Base-by-base conservation (phyloP, 2,113 vertebrate genomes). In the Romanogobio albipinnatus region DNA sequence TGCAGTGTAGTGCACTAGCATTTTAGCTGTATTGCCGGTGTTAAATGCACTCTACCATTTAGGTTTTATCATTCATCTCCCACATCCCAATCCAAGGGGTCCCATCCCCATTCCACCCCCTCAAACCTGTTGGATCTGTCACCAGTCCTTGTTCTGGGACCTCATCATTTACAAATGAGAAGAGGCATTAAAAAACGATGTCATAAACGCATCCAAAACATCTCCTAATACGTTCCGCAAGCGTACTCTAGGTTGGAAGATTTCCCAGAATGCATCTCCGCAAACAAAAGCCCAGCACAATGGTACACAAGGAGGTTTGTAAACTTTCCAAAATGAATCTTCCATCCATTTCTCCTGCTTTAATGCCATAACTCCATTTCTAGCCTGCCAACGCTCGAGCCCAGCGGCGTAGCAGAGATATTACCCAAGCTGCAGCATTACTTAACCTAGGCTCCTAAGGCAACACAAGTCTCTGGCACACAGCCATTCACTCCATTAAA, bases 401-500 rank as follows among this genome's bases (percentile, higher is more conserved):
- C 45, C 76, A 11, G 68, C 26, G 70, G 49, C 49, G 19, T 22
- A 43, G 76, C 86, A 87, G 45, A 89, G 87, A 89, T 89, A 92
- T 93, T 91, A 93, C 87, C 90, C 81, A 15, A 85, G 83, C 79
- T 84, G 86, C 83, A 86, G 88, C 85, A 82, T 91, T 90, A 87
- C 87, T 92, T 90, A 91, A 93, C 84, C 85, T 82, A 73, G 81
- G 87, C 82, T 92, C 83, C 89, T 89, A 78, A 82, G 90, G 89
- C 89, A 85, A 89, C 78, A 71, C 58, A 86, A 61, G 77, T 76
- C 73, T 87, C 88, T 91, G 90, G 91, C 90, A 85, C 83, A 47
- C 77, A 86, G 88, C 89, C 91, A 91, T 85, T 68, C 74, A 85
- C 91, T 89, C 89, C 90, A 92, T 93, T 93, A 92, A 92, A 93